Evolutionary conservation across 1,140 invertebrate genomes (phyloP), one percentile per base, ranked within the genome.

Genomic region (Conus ventricosus): DNA sequence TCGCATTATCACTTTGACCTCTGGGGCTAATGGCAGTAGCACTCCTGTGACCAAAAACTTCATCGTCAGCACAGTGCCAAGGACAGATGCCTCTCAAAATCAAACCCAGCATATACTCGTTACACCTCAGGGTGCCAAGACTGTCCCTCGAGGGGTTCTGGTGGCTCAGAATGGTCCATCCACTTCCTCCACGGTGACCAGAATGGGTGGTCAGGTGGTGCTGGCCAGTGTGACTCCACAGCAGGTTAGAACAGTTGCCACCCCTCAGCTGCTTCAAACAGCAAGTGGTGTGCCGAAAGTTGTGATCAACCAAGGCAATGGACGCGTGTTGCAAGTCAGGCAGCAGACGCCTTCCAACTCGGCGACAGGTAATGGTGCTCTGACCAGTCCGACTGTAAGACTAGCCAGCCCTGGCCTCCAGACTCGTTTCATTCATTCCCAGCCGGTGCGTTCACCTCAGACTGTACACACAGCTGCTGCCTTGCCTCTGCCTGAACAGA

Each of bases 161-260:
- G 27, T 85, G 84, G 51, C 84, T 75, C 27, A 51, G 17, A 85
- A 85, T 57, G 84, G 84, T 1, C 84, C 75, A 39, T 20, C 84
- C 11, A n/a, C 71, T 0, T 11, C 25, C 27, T 63, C 84, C 84
- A 53, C 71, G 4, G 75, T 25, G 4, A 67, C 84, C 20, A 57
- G 75, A 57, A 51, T 39, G 3, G 75, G 75, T 67, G 54, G 67
- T 13, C 84, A 85, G 25, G 84, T 85, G 60, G 20, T 75, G 57
- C 51, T 80, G 54, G 39, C 85, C 71, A 75, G 76, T 27, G 20
- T 85, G 23, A 8, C 67, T 23, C 17, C 67, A 23, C 67, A 71
- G 6, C 67, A 71, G 67, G 67, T 20, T 13, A 11, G 67, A 23
- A 23, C 67, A 71, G 6, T 6, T 51, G 6, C n/a, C 0, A 11